phyloP scores from a whole-genome alignment of 92 coral and sea anemone species.

The Pocillopora meandrina region DNA sequence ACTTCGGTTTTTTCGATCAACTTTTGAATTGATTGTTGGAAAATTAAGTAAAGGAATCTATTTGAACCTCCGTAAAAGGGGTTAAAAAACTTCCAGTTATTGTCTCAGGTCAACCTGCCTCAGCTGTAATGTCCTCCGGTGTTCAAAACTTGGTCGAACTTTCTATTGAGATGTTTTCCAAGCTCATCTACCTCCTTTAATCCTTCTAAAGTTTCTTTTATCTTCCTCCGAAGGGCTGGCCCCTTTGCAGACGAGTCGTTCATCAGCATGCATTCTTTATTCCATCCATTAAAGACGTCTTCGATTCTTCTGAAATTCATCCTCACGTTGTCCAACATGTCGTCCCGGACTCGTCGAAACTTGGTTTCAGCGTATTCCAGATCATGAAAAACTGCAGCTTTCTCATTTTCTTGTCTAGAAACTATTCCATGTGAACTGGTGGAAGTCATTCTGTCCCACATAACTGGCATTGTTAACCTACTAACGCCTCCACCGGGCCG shows the following conservation, averaged over 20 bases:
- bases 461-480: background rate
- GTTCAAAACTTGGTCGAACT: background rate
- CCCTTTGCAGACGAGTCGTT: background rate
- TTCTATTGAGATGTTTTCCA: background rate
- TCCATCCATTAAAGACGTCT: constrained; percentile 20
- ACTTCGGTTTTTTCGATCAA: too few relatives aligned
- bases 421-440: background rate
- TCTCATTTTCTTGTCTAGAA: background rate
- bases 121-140: background rate
- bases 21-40: too few relatives aligned
- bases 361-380: constrained; percentile 22
- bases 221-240: constrained; percentile 1
- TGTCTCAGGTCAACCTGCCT: too few relatives aligned
- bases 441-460: background rate
- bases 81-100: too few relatives aligned
- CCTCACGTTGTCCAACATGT: constrained; percentile 3
- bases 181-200: constrained; percentile 18
- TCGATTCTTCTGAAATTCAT: constrained; percentile 19
- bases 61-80: too few relatives aligned
- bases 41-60: too few relatives aligned
- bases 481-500: background rate
- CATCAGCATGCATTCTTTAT: constrained; percentile 23
- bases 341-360: constrained; percentile 19
- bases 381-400: constrained; percentile 1
- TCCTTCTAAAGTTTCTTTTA: constrained; percentile 1